These are phyloP conservation scores for Dicyrtomina minuta DNA, from an alignment of 2,888 invertebrate species.

Conservation along the genomic window DNA sequence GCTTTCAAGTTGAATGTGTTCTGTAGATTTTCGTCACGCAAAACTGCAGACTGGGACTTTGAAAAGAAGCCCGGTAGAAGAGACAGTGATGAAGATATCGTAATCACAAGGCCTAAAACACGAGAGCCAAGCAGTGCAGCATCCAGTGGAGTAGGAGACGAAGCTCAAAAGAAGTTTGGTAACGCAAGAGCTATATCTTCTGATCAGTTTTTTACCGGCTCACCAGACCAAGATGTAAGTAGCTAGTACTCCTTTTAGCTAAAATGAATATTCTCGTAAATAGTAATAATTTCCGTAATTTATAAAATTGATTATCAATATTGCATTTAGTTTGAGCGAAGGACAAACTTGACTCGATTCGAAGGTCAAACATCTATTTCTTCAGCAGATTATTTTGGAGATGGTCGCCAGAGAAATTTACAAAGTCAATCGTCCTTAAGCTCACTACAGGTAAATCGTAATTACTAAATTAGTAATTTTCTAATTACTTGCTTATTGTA, in stretches of 20 bases:
- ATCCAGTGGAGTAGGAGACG: slow-evolving; percentile 59
- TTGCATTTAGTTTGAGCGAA: slow-evolving; percentile 60
- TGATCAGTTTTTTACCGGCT: slow-evolving; percentile 89
- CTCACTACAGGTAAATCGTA: slow-evolving; percentile 39
- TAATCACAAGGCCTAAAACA: slow-evolving; percentile 40
- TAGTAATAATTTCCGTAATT: not conserved
- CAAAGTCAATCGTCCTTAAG: slow-evolving; percentile 31
- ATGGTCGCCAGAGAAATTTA: slow-evolving; percentile 56
- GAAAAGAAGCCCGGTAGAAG: slow-evolving; percentile 37
- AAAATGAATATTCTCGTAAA: slow-evolving; percentile 10
- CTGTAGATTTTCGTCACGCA: slow-evolving; percentile 35
- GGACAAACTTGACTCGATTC: slow-evolving; percentile 70
- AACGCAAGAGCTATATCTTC: slow-evolving; percentile 97
- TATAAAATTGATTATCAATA: not conserved
- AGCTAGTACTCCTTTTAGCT: not conserved
- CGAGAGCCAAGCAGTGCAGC: slow-evolving; percentile 40
- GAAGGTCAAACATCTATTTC: slow-evolving; percentile 94
- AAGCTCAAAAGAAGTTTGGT: slow-evolving; percentile 93
- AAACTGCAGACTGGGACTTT: slow-evolving; percentile 43
- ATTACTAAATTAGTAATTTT: not conserved
- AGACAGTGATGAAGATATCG: slow-evolving; percentile 30
- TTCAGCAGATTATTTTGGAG: slow-evolving; percentile 91
- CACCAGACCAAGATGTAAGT: slow-evolving; percentile 62
- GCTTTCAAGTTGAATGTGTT: not conserved
- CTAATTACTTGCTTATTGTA: no score